Evolutionary conservation across 2,888 invertebrate species (phyloP), one percentile per base, ranked within the genome.

Genomic region (Drosophila phalerata): DNA sequence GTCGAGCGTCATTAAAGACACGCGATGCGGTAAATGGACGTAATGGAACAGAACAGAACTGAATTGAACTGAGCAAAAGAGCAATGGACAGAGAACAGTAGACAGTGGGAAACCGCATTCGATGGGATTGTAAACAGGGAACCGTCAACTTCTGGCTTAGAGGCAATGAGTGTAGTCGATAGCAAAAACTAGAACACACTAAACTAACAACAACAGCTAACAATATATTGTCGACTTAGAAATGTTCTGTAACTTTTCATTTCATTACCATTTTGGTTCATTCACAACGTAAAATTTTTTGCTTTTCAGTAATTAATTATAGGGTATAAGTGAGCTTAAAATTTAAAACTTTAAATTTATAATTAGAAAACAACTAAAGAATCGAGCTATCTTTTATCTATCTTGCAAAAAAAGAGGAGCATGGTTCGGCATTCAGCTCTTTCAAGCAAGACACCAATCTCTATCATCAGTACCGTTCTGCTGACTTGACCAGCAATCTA

Each of bases 1-100:
- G 57, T 73, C 51, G 73, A 64, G 77, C 77, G 73, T 79, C 80
- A 79, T 80, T 80, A 80, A 74, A 70, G 77, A 79, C 82, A 80
- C 74, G 79, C 82, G 79, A 82, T 77, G 77, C 74, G 45, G 55
- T 34, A 49, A 58, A 53, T 38, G 58, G 38, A 64, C 40, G 53
- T 32, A 55, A 57, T 69, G 69, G 48, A 49, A 55, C 60, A 51
- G 56, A 48, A 57, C 69, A 4, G 28, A 34, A 43, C 34, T 32
- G 30, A 37, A 37, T 15, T 30, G 38, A 61, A 51, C 17, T n/a
- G 30, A 28, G 47, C 19, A 28, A 25, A 13, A 61, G 22, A 25
- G 15, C 34, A 51, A 37, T 37, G 19, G 8, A 13, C 42, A 51
- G 19, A 55, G 15, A 6, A 15, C 10, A 40, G 25, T 30, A 34